Percentiles rank a stretch among this genome's conserved stretches.
Evolutionary conservation across 2,113 vertebrate genomes (phyloP).

Genomic region (Ceratotherium simum): DNA sequence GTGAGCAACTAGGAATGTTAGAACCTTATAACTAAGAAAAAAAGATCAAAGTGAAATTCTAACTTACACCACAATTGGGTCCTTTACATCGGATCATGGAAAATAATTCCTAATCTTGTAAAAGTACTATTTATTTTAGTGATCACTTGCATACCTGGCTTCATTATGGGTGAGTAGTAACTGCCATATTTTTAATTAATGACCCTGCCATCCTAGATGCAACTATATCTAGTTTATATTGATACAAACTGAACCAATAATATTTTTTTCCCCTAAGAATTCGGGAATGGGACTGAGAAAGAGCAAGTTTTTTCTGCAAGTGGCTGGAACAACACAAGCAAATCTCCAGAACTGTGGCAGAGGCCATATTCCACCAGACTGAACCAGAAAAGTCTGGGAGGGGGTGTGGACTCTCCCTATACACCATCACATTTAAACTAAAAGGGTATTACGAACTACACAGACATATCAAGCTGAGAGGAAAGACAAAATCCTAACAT

Average conservation of each 20-base stretch:
- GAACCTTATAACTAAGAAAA: neutral
- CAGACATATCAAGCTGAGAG: neutral
- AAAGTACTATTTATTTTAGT: neutral
- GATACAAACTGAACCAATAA: neutral
- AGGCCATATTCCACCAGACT: neutral
- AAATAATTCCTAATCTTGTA: neutral
- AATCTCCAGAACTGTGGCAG: neutral
- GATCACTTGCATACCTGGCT: neutral
- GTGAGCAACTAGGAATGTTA: neutral
- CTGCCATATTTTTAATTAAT: neutral
- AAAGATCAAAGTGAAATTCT: neutral
- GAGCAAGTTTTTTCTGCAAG: neutral
- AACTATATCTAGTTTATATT: neutral
- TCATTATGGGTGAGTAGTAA: neutral
- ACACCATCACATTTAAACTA: neutral
- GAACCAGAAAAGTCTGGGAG: neutral
- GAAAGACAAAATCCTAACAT: neutral
- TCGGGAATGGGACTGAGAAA: neutral
- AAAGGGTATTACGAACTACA: neutral
- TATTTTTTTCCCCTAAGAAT: neutral
- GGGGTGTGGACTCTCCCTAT: neutral
- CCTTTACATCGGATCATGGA: neutral
- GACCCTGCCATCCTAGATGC: neutral
- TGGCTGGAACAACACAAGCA: neutral
- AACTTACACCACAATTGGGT: neutral